These are phyloP conservation scores for Mythimna vitellina DNA, from an alignment of 2,888 invertebrate genomes.

Conservation along the genomic window DNA sequence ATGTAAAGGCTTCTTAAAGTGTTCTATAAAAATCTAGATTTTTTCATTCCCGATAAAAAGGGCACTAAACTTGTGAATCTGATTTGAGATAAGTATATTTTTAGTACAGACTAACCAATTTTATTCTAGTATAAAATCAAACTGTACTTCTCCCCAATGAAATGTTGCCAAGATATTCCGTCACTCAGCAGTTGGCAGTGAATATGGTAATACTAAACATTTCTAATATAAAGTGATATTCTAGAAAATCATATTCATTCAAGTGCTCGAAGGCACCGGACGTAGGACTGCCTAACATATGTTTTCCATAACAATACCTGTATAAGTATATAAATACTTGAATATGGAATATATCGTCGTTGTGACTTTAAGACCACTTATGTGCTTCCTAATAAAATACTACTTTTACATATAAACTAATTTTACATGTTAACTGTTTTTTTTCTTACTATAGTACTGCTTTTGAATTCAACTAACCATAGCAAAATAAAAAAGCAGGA, in stretches of 20 bases:
- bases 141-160: conserved; percentile 1
- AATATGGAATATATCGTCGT: no score
- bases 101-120: conserved; percentile 22
- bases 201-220: background rate
- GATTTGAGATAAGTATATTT: conserved; percentile 12
- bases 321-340: no score
- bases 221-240: conserved; percentile 24
- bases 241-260: conserved; percentile 32
- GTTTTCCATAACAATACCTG: background rate
- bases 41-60: conserved; percentile 29
- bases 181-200: background rate
- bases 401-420: no score
- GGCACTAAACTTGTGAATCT: conserved; percentile 11
- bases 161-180: background rate
- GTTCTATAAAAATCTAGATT: conserved; percentile 17
- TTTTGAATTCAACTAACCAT: no score
- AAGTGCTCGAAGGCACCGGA: background rate
- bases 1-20: conserved; percentile 8
- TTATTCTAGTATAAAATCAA: conserved; percentile 31
- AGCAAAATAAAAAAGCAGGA: no score
- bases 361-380: no score
- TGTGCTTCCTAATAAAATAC: no score
- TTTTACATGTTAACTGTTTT: no score
- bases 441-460: no score
- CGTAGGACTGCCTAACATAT: background rate